These are phyloP conservation scores for Odobenus rosmarus DNA, from an alignment of 2,113 vertebrate species.

Conservation along the genomic window DNA sequence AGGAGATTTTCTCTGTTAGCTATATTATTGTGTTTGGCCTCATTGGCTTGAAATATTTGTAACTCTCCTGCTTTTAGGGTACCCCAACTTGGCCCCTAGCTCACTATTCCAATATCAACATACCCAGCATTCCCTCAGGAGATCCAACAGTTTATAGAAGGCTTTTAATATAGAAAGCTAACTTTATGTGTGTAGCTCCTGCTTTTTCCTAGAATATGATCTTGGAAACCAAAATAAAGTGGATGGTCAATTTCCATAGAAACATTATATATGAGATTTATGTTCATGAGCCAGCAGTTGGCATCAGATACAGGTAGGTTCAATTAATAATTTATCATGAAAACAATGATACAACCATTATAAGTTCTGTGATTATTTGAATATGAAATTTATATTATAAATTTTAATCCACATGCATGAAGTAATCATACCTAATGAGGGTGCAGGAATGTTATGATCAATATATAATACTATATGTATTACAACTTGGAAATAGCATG, in stretches of 20 bases:
- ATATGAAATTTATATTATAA: background rate
- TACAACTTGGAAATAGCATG: background rate
- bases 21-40: background rate
- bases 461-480: background rate
- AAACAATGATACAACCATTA: background rate
- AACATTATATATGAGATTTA: background rate
- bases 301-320: background rate
- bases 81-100: background rate
- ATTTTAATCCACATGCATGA: background rate
- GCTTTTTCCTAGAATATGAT: background rate
- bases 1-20: background rate
- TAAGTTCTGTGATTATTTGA: background rate
- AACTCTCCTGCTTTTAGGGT: background rate
- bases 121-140: background rate
- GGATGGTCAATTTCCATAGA: background rate
- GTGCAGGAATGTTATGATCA: background rate
- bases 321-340: background rate
- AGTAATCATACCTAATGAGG: background rate
- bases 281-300: background rate
- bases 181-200: background rate
- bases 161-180: background rate
- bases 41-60: background rate
- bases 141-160: background rate
- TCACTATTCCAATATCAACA: background rate
- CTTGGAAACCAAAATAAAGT: background rate